Base-by-base conservation (phyloP, 2,113 vertebrate genomes). In the Coracopsis vasa region DNA sequence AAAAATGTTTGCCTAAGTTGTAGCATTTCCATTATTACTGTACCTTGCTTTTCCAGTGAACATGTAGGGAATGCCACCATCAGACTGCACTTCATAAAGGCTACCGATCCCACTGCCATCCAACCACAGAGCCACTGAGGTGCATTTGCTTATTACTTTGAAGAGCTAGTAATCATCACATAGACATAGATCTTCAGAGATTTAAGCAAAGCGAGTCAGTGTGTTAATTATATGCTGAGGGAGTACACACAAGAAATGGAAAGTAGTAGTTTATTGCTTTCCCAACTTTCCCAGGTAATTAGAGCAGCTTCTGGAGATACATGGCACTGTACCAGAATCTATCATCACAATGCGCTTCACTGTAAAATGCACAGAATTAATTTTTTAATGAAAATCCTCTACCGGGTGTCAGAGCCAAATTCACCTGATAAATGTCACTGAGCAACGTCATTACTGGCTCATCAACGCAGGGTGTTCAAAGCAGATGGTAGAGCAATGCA, bases 361-460 rank as follows among this genome's bases (percentile, higher is more conserved):
- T 96, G 80, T 56, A 98, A 97, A 98, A 97, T 33, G 95, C 88
- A 88, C 31, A 37, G 95, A 97, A 97, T 97, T 98, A 98, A 97
- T 98, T 97, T 98, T 97, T 98, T 97, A 98, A 97, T 97, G 97
- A 98, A 98, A 98, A 97, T 93, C 91, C 88, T 98, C 94, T 86
- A 93, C 90, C 80, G 53, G 91, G 93, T 93, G 92, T 94, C 96
- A 92, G 88, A 97, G 80, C 96, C 94, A 96, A 96, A 97, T 94
- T 95, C 91, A 98, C 94, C 96, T 97, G 96, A 97, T 97, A 98
- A 97, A 97, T 98, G 97, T 98, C 98, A 98, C 95, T 17, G 94
- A 96, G 96, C 97, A 97, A 97, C 95, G 92, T 98, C 97, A 98
- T 98, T 96, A 97, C 97, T 94, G 95, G 97, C 95, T 98, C 96